Evolutionary conservation across 2,797 vertebrate species (phyloP), one percentile per base, ranked within the genome.

Genomic region (Coracias cyanogaster): DNA sequence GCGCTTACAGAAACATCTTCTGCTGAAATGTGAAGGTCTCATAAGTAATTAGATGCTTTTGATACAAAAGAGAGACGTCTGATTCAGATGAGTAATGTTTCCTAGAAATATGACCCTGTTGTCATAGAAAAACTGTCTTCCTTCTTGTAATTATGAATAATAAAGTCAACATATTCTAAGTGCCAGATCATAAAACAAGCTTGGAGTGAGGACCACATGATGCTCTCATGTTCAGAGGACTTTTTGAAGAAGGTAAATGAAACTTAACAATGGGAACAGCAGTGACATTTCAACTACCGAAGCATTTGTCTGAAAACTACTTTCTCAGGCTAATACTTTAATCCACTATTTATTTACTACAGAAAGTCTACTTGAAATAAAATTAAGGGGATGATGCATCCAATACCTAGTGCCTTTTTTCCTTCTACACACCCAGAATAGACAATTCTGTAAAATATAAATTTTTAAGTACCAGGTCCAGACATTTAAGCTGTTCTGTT

Each of bases 401-500:
- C 33, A 52, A 4, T 61, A 28, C 10, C 12, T 52, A 85, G n/a
- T 46, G 29, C 29, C 69, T 43, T 89, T 37, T 41, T 29, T 88
- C 35, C 31, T 91, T 13, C 54, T 86, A 58, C 49, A 61, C 39
- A 20, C 10, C 6, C 39, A 37, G 64, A 70, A 22, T 8, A 87
- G 52, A 93, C 12, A 51, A 73, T 85, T 71, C 71, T 82, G 31
- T 57, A 90, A 80, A 91, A 78, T 15, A 29, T 7, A 43, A 31
- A 7, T 43, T 84, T 90, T 88, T 60, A 93, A 94, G 49, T 71
- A 86, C 45, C 31, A 54, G 22, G 35, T 67, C 45, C 78, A 95
- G 93, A 90, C 65, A 74, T 74, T 82, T 70, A 89, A 80, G 24
- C 64, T 82, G 28, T 64, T 92, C 64, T 87, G 19, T 51, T 96